Conservation (phyloP, 30 jellyfish, hydroid and myxozoan species). For the Turritopsis rubra region DNA sequence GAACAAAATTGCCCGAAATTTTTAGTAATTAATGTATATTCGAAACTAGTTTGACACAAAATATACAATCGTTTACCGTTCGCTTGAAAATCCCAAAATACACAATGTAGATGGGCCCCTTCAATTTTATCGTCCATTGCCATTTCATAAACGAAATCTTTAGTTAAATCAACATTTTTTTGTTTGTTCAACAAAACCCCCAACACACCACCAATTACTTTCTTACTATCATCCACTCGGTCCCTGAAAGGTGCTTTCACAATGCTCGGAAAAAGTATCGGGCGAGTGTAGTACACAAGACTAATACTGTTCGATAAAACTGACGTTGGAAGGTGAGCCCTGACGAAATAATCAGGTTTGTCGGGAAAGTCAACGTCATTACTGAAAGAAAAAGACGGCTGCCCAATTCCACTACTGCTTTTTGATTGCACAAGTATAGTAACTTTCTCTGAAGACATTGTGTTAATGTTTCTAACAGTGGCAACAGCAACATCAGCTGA, state of each 20-base stretch:
- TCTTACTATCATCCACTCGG: neutral
- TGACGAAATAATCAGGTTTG: neutral
- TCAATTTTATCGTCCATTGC: neutral
- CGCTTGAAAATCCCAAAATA: conserved; percentile 52
- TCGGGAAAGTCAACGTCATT: neutral
- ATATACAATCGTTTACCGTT: conserved; percentile 32
- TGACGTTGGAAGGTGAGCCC: neutral
- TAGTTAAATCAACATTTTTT: neutral
- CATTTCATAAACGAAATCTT: neutral
- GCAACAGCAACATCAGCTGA: neutral
- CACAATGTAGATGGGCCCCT: conserved; percentile 22
- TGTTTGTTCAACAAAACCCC: neutral
- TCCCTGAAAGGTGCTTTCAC: neutral
- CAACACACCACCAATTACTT: neutral
- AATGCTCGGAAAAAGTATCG: neutral
- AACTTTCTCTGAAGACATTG: neutral
- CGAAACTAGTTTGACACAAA: neutral
- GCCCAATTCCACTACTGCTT: neutral
- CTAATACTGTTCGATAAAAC: neutral
- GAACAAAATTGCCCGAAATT: no score
- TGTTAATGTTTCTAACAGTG: neutral
- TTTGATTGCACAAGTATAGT: neutral
- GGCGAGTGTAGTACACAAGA: neutral
- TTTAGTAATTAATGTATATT: no score
- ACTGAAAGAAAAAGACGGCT: neutral